Conservation (phyloP, 2,888 invertebrate genomes). For the Portevinia maculata region DNA sequence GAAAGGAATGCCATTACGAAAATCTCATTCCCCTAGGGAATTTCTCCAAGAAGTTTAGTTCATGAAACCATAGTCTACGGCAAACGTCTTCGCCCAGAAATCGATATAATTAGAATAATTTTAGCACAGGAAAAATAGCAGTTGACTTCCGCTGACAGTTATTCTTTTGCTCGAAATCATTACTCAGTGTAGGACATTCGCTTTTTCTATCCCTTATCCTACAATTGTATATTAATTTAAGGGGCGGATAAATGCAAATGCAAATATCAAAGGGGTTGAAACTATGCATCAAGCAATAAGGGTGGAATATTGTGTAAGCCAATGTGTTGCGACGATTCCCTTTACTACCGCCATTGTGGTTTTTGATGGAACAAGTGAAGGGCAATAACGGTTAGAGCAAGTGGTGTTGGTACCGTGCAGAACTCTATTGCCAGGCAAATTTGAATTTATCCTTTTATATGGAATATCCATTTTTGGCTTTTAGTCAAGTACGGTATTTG, state of each 20-base stretch:
- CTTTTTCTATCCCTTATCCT: constrained; percentile 24
- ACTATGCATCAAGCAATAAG: constrained; percentile 55
- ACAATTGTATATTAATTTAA: constrained; percentile 53
- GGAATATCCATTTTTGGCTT: constrained; percentile 51
- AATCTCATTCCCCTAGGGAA: constrained; percentile 43
- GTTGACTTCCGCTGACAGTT: constrained; percentile 35
- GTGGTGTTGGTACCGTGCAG: constrained; percentile 18
- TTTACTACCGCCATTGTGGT: constrained; percentile 63
- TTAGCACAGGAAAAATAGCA: background rate
- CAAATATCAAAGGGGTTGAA: constrained; percentile 65
- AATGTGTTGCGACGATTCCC: constrained; percentile 53
- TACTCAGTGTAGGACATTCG: constrained; percentile 41
- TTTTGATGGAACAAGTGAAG: constrained; percentile 28
- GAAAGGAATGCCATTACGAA: constrained; percentile 43
- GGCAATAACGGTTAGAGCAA: constrained; percentile 19
- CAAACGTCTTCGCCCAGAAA: constrained; percentile 38
- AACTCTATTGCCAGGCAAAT: constrained; percentile 51
- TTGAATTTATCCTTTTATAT: constrained; percentile 46
- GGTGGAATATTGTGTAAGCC: constrained; percentile 55
- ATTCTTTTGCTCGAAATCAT: constrained; percentile 17
- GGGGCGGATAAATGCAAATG: constrained; percentile 49
- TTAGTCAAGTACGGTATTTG: constrained; percentile 48
- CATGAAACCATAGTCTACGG: constrained; percentile 58
- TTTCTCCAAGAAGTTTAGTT: constrained; percentile 33
- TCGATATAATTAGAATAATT: constrained; percentile 61